Evolutionary conservation across 1,140 invertebrate species (phyloP).

Genomic region (Leptinotarsa lineolata): DNA sequence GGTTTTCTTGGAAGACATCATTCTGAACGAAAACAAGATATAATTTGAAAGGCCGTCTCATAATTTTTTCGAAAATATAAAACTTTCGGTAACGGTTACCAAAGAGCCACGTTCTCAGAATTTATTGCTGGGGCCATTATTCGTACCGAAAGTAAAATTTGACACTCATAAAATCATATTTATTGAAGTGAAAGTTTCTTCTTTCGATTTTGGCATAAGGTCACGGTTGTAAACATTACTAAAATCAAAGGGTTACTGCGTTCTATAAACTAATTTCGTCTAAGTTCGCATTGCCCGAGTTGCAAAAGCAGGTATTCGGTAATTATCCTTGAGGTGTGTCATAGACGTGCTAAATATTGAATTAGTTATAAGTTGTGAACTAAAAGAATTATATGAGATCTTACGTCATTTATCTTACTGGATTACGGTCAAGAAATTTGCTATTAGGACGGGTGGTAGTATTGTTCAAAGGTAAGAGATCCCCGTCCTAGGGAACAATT

Average conservation of each 20-base stretch:
- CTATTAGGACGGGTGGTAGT: not conserved
- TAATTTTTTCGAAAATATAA: not conserved
- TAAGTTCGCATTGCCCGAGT: not conserved
- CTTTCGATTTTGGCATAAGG: not conserved
- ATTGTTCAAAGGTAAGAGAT: not conserved
- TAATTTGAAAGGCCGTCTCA: not conserved
- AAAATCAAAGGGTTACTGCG: not conserved
- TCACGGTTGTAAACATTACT: slow-evolving; percentile 2
- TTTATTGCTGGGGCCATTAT: not conserved
- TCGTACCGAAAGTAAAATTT: not conserved
- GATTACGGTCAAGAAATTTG: too few relatives aligned
- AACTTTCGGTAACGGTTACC: not conserved
- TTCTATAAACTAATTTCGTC: not conserved
- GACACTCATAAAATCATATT: not conserved
- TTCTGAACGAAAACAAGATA: not conserved
- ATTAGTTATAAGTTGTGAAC: not conserved
- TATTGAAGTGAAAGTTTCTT: not conserved
- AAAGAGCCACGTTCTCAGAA: not conserved
- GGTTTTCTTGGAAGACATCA: not conserved
- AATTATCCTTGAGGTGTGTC: not conserved
- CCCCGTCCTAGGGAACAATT: too few relatives aligned
- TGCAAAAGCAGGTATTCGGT: not conserved
- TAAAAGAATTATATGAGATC: too few relatives aligned
- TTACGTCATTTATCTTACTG: too few relatives aligned
- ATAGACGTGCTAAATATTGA: slow-evolving; percentile 3